Evolutionary conservation across 2,797 vertebrate genomes (phyloP), one percentile per base, ranked within the genome.

Genomic region (Geotrypetes seraphini): DNA sequence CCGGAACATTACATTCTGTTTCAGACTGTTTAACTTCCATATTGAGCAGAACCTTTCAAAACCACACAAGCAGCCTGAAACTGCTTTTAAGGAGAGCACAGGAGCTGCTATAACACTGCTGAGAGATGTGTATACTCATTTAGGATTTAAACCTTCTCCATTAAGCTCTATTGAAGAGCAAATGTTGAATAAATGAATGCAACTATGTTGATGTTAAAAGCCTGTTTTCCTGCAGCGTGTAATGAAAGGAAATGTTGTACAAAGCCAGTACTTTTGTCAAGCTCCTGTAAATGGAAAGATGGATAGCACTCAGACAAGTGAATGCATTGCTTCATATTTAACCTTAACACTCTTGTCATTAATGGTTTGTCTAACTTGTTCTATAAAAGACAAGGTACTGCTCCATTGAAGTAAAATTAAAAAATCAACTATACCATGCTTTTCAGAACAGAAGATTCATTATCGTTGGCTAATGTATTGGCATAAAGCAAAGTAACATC

Each of bases 401-500:
- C 81, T 81, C 87, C 75, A 88, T 85, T 93, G 86, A 92, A 87
- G 80, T 86, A 88, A 89, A 94, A 94, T 96, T 91, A 86, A 95
- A 84, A 96, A 94, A 91, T 84, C 87, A 74, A 91, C 85, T 81
- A 85, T 91, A 89, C 89, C 86, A 91, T 90, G 89, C 88, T 92
- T 91, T 92, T 94, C 83, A 88, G 81, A 90, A 87, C 87, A 92
- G 82, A 87, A 86, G 87, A 88, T 92, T 97, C 89, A 96, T 96
- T 96, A 96, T 89, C 64, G 73, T 69, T 75, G 71, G 66, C 91
- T 96, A 96, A 97, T 96, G 91, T 91, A 96, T 91, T 90, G 82
- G 88, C 91, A 91, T 92, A 93, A 96, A 92, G 87, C 88, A 87
- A 86, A 90, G 86, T 88, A 89, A 90, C 90, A 89, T 90, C 88